phyloP scores from a whole-genome alignment of 2,888 invertebrate species.

The Ectobius pallidus region DNA sequence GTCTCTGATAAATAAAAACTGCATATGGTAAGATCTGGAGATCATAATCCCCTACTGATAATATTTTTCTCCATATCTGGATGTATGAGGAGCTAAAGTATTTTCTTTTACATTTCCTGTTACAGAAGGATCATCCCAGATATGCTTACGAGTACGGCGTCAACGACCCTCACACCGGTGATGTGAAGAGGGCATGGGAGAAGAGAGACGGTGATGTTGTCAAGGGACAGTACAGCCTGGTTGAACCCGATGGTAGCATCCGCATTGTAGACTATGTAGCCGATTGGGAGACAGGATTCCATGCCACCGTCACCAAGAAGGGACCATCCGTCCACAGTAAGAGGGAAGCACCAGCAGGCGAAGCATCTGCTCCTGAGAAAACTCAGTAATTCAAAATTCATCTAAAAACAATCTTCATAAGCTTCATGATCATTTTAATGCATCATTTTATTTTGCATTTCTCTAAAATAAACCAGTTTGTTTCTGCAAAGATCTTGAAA shows the following conservation, averaged over 20 bases:
- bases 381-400: background rate
- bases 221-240: constrained; percentile 63
- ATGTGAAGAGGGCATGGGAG: constrained; percentile 69
- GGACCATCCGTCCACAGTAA: constrained; percentile 62
- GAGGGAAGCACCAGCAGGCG: constrained; percentile 59
- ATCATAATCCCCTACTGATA: too few relatives aligned
- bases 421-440: background rate
- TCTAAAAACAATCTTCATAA: background rate
- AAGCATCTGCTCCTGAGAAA: too few relatives aligned
- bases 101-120: too few relatives aligned
- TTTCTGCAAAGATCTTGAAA: too few relatives aligned
- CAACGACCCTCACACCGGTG: constrained; percentile 54
- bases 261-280: constrained; percentile 65
- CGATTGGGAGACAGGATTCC: constrained; percentile 64
- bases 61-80: too few relatives aligned
- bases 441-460: too few relatives aligned
- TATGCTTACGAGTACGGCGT: constrained; percentile 41
- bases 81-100: too few relatives aligned
- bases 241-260: constrained; percentile 61
- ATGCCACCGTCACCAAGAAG: constrained; percentile 62
- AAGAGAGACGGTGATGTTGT: constrained; percentile 68
- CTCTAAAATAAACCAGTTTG: background rate
- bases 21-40: too few relatives aligned
- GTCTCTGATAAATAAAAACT: too few relatives aligned
- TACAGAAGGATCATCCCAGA: constrained; percentile 70